Evolutionary conservation across 2,888 invertebrate species (phyloP).

Genomic region (Microplitis deprimator): DNA sequence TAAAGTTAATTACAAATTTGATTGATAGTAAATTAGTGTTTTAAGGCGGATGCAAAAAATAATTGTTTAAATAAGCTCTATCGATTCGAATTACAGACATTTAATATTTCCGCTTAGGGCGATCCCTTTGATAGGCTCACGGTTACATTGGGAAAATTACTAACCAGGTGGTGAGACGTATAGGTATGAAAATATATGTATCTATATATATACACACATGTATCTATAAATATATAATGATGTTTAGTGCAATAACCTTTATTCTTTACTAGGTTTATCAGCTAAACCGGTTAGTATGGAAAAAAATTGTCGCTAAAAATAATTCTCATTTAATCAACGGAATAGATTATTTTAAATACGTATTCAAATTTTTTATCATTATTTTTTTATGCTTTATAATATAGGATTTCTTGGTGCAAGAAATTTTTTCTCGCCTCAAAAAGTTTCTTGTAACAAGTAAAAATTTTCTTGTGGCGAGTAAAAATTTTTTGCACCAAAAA

Average conservation of each 20-base stretch:
- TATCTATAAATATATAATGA: slow-evolving; percentile 13
- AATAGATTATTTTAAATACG: not conserved
- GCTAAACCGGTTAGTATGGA: slow-evolving; percentile 34
- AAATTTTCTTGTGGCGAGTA: too few relatives aligned
- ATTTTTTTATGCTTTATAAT: not conserved
- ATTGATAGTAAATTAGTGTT: slow-evolving; percentile 6
- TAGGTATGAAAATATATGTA: slow-evolving; percentile 2
- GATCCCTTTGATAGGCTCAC: slow-evolving; percentile 44
- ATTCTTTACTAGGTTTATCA: slow-evolving; percentile 35
- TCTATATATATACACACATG: slow-evolving; percentile 9
- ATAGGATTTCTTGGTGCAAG: too few relatives aligned
- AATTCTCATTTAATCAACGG: slow-evolving; percentile 26
- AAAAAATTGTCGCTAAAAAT: slow-evolving; percentile 19
- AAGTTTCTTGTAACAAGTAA: too few relatives aligned
- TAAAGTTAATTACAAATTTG: slow-evolving; percentile 3
- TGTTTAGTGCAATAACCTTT: slow-evolving; percentile 44
- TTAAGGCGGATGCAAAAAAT: not conserved
- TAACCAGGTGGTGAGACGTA: slow-evolving; percentile 27
- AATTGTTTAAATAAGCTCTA: not conserved
- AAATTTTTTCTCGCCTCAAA: too few relatives aligned
- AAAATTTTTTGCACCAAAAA: too few relatives aligned
- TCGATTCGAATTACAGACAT: slow-evolving; percentile 39
- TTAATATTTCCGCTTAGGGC: slow-evolving; percentile 48
- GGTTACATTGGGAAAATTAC: slow-evolving; percentile 33
- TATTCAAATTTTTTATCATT: not conserved